Evolutionary conservation across 1,140 invertebrate genomes (phyloP).

Genomic region (Sycobia sp.): DNA sequence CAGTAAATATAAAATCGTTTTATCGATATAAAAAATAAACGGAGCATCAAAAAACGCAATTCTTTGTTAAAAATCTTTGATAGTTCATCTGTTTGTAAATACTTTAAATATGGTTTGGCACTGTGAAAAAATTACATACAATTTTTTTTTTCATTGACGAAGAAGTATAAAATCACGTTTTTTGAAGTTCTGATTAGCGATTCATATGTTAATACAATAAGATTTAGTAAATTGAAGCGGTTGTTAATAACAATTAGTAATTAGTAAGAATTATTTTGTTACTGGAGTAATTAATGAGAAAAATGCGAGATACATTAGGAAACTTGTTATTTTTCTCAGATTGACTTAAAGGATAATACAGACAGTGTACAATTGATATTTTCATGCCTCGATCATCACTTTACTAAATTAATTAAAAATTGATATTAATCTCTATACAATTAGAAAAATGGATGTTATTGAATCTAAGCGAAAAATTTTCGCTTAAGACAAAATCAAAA

Average conservation of each 20-base stretch:
- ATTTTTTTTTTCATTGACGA: conserved; percentile 2
- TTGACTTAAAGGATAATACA: neutral
- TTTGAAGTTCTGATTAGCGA: conserved; percentile 11
- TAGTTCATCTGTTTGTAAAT: neutral
- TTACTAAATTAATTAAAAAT: conserved; percentile 28
- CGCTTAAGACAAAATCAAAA: conserved; percentile 20
- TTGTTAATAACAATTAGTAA: neutral
- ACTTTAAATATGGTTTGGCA: conserved; percentile 24
- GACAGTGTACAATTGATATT: conserved; percentile 6
- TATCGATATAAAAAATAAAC: conserved; percentile 10
- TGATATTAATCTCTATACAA: conserved; percentile 7
- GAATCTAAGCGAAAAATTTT: conserved; percentile 13
- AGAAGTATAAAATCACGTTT: conserved; percentile 14
- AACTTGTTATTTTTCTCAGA: neutral
- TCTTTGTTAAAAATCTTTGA: conserved; percentile 10
- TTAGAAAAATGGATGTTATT: conserved; percentile 3
- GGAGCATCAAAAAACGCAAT: conserved; percentile 31
- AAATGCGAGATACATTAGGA: conserved; percentile 3
- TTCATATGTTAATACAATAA: conserved; percentile 14
- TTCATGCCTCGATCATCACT: conserved; percentile 20
- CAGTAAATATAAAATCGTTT: conserved; percentile 41
- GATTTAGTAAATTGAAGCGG: conserved; percentile 29
- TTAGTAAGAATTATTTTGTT: conserved; percentile 18
- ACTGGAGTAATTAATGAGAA: conserved; percentile 1
- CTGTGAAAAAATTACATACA: neutral